These are phyloP conservation scores for Emys orbicularis DNA, from an alignment of 2,797 vertebrate genomes.

Conservation along the genomic window DNA sequence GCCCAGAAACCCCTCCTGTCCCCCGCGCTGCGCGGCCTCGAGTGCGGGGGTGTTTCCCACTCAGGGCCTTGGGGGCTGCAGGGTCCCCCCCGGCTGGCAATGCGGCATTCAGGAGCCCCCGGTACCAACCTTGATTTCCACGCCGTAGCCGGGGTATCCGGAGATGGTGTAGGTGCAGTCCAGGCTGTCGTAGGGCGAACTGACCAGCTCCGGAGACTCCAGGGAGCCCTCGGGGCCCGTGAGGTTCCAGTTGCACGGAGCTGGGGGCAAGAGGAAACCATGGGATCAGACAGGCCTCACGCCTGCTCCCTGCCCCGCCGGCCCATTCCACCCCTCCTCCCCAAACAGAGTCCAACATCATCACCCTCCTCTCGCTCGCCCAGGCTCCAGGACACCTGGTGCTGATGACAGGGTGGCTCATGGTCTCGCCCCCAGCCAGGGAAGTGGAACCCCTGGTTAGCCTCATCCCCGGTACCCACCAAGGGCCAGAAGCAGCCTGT, in stretches of 20 bases:
- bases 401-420: background rate
- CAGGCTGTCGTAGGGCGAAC: conserved; percentile 78
- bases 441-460: background rate
- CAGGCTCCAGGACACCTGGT: background rate
- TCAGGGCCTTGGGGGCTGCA: too few species aligned
- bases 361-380: background rate
- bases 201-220: conserved; percentile 83
- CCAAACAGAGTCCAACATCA: background rate
- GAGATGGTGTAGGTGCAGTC: conserved; percentile 93
- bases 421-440: background rate
- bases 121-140: conserved; percentile 93
- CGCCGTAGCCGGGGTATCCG: conserved; percentile 92
- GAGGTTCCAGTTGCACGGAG: conserved; percentile 89
- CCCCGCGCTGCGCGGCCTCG: too few species aligned
- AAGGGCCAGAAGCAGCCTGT: background rate
- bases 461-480: background rate
- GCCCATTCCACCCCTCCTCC: background rate
- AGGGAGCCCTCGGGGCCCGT: conserved; percentile 91
- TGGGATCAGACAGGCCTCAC: background rate
- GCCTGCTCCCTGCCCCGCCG: background rate
- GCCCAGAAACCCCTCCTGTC: background rate
- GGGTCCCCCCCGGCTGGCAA: too few species aligned
- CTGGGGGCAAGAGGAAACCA: conserved; percentile 75
- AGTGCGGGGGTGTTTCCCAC: too few species aligned
- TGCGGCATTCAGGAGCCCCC: background rate